phyloP scores from a whole-genome alignment of 2,113 vertebrate genomes.

The Tupaia tana region DNA sequence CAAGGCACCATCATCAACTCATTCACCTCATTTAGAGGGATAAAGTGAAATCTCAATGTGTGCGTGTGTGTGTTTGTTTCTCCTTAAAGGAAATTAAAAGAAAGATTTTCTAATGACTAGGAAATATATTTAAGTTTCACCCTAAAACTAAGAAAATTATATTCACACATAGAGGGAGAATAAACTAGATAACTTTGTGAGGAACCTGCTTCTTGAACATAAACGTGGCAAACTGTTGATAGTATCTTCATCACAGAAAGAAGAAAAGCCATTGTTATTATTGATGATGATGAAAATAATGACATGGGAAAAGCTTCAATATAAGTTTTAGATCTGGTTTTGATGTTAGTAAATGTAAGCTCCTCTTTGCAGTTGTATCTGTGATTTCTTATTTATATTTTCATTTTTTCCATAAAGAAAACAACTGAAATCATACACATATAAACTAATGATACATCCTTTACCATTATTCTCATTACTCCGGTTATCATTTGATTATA shows the following conservation, averaged over 20 bases:
- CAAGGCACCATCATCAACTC: background rate
- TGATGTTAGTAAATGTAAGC: background rate
- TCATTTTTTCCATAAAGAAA: slow-evolving; percentile 10
- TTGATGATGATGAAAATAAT: background rate
- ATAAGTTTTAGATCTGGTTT: background rate
- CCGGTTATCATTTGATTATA: background rate
- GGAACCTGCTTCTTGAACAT: background rate
- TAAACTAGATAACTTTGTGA: background rate
- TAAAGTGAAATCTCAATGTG: background rate
- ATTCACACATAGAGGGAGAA: background rate
- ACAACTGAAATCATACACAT: background rate
- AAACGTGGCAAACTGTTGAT: background rate
- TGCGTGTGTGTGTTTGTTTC: background rate
- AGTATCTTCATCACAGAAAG: background rate
- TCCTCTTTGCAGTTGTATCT: background rate
- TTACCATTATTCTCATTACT: background rate
- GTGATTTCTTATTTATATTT: background rate
- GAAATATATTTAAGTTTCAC: background rate
- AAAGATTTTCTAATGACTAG: background rate
- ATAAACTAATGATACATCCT: background rate
- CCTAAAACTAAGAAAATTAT: background rate
- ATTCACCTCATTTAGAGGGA: background rate
- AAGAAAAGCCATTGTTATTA: background rate
- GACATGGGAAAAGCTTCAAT: background rate
- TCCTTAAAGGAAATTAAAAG: no score